Evolutionary conservation across 2,797 vertebrate genomes (phyloP), one percentile per base, ranked within the genome.

Genomic region (Pangasius mekongensis): DNA sequence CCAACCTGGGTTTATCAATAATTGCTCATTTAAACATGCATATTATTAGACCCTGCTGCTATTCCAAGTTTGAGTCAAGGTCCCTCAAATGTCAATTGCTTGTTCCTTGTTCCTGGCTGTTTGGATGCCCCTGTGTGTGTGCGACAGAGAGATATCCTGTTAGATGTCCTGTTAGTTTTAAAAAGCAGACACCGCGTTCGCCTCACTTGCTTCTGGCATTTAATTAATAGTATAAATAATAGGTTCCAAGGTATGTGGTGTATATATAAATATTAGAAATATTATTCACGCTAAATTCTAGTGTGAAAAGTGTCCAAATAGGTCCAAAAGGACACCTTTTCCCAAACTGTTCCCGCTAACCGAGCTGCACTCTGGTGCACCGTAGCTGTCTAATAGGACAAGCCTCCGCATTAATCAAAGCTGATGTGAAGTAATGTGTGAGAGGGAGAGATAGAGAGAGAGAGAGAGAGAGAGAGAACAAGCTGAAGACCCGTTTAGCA

Each of bases 401-500:
- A 91, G 91, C 90, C 73, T 14, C 87, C 90, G 92, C 92, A 93
- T 96, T 93, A 94, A 95, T 96, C 94, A 95, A 93, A 94, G 92
- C 91, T 94, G 90, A 95, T 94, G 89, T 94, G 89, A 93, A 93
- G 93, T 62, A 49, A 49, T 93, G 93, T 86, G 85, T 74, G 66
- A 69, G 30, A 69, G 36, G 4, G 36, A 24, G 39, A 27, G 22
- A 47, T 43, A 47, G 22, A 47, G 52, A 20, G 71, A 36, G 82
- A 22, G 76, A 33, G 56, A 47, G 27, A 56, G n/a, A 81, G 64
- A 47, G 69, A 47, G 36, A 92, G 88, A 80, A 84, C 92, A 89
- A 94, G 93, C 91, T 86, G 89, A 91, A 93, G 93, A 94, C 93
- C 86, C 94, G 94, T 95, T 96, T 94, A 92, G 94, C 93, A 94